A percentile compares a stretch with the other conserved stretches of the same genome.
Conservation (phyloP, 2,888 invertebrate species). For the Tribolium freemani region DNA sequence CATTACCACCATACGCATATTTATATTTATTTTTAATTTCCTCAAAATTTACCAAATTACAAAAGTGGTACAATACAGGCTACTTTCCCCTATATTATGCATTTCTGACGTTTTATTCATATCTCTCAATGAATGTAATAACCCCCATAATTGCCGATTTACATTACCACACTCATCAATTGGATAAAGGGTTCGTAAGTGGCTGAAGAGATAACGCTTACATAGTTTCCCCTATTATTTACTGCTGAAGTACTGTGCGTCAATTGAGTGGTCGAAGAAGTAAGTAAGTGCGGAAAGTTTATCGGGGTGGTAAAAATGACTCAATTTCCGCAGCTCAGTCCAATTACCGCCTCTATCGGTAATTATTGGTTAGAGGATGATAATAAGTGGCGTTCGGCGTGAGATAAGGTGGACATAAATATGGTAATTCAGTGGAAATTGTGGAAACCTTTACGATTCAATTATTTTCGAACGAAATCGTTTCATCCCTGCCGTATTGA, state of each 20-base stretch:
- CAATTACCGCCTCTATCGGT: slow-evolving; percentile 12
- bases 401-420: slow-evolving; percentile 31
- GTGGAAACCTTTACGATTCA: slow-evolving; percentile 41
- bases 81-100: too few species aligned
- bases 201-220: slow-evolving; percentile 32
- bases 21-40: too few species aligned
- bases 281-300: slow-evolving; percentile 6
- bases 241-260: neutral
- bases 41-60: too few species aligned
- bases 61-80: too few species aligned
- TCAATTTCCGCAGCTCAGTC: slow-evolving; percentile 1
- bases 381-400: slow-evolving; percentile 15
- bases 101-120: too few species aligned
- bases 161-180: slow-evolving; percentile 14
- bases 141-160: slow-evolving; percentile 24
- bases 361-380: slow-evolving; percentile 22
- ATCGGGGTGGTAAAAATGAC: slow-evolving; percentile 13
- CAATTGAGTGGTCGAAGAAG: neutral
- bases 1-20: too few species aligned
- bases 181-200: slow-evolving; percentile 18
- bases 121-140: slow-evolving; percentile 3
- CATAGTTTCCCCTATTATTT: slow-evolving; percentile 26
- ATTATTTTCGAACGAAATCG: slow-evolving; percentile 38
- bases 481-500: slow-evolving; percentile 31
- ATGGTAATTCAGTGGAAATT: slow-evolving; percentile 38